Percentiles rank a stretch among this genome's conserved stretches.
Evolutionary conservation across 1,140 invertebrate species (phyloP).

Genomic region (Arion vulgaris): DNA sequence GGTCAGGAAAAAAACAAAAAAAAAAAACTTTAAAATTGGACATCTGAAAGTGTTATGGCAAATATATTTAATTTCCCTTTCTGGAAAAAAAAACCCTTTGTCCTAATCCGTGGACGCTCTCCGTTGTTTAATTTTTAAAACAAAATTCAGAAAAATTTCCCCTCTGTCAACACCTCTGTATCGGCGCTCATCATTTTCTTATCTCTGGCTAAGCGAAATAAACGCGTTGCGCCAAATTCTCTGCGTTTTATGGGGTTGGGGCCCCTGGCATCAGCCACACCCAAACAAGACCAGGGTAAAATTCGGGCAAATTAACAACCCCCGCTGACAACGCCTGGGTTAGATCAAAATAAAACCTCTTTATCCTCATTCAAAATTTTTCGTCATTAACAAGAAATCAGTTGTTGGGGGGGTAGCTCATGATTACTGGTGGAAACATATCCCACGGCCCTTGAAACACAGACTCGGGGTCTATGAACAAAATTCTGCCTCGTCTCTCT

Average conservation of each 20-base stretch:
- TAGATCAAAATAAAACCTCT: conserved; percentile 38
- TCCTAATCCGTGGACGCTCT: conserved; percentile 24
- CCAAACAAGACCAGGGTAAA: conserved; percentile 17
- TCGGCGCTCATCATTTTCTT: conserved; percentile 39
- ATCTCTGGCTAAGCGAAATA: not conserved
- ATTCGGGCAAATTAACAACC: conserved; percentile 35
- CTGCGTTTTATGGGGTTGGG: conserved; percentile 32
- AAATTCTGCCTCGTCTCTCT: not conserved
- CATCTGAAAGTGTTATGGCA: not conserved
- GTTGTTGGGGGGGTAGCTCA: not conserved
- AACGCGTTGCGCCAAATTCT: conserved; percentile 32
- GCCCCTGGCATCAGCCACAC: conserved; percentile 12
- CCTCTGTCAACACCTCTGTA: not conserved
- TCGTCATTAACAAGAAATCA: not conserved
- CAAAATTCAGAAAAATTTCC: conserved; percentile 41
- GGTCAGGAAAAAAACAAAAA: too few species aligned
- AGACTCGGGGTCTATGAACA: conserved; percentile 6
- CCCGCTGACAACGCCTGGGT: conserved; percentile 31
- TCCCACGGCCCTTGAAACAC: not conserved
- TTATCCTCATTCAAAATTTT: conserved; percentile 39
- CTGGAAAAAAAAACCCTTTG: conserved; percentile 7
- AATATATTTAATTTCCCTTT: conserved; percentile 34
- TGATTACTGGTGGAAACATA: conserved; percentile 19
- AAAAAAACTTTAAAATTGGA: too few species aligned
- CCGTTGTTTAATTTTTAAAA: conserved; percentile 39